Evolutionary conservation across 2,888 invertebrate species (phyloP).

Genomic region (Cosmopolites sordidus): DNA sequence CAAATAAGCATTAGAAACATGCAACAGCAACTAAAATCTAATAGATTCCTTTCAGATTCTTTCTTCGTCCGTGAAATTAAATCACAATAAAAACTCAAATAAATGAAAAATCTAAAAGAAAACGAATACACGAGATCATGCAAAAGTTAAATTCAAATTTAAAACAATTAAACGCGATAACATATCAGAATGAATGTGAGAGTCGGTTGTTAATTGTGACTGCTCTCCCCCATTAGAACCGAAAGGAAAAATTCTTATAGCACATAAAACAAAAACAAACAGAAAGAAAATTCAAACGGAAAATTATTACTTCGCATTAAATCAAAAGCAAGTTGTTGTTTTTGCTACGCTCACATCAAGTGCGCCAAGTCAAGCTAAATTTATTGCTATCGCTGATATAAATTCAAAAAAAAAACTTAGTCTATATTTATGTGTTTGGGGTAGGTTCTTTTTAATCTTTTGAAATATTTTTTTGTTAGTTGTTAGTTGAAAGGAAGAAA

Average conservation of each 20-base stretch:
- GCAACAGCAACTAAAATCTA: background rate
- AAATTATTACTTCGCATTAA: conserved; percentile 13
- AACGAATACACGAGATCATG: background rate
- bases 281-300: background rate
- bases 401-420: conserved; percentile 25
- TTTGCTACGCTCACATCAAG: conserved; percentile 22
- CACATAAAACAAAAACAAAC: background rate
- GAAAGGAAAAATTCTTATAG: background rate
- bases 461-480: background rate
- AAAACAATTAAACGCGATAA: no score
- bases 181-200: no score
- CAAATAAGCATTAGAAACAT: conserved; percentile 12
- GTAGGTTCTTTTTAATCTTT: conserved; percentile 4
- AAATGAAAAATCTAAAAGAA: background rate
- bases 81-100: background rate
- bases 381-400: conserved; percentile 19
- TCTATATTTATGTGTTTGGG: conserved; percentile 21
- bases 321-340: conserved; percentile 18
- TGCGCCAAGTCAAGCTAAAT: conserved; percentile 21
- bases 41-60: background rate
- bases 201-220: no score
- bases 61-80: background rate
- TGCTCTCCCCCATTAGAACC: no score
- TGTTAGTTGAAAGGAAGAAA: background rate
- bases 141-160: background rate